Base-by-base conservation (phyloP, 2,797 vertebrate species). In the Tympanoctomys barrerae region DNA sequence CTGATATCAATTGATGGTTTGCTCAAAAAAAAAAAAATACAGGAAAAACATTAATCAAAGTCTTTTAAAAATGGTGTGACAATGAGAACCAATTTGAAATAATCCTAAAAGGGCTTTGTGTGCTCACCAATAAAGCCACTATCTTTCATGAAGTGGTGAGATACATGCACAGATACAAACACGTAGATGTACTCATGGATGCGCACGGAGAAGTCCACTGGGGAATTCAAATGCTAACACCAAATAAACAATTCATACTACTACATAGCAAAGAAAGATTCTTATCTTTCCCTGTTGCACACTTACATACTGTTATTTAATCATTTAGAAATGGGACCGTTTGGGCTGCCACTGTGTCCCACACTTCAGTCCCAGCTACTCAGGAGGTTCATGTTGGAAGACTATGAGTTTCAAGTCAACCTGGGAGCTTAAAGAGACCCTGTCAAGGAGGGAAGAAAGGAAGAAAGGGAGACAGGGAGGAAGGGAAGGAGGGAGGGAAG, bases 21-120 rank as follows among this genome's bases (percentile, higher is more conserved):
- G 33, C 84, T 16, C 52, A 54, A 81, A 95, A 82, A 96, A 82
- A 96, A 97, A 96, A 92, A 85, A 31, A 89, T 81, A 80, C 46
- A 54, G 54, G 31, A 36, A 22, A 75, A 94, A 73, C 59, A 87
- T 89, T 95, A 87, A 94, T 94, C 73, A 91, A 90, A 85, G 33
- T 73, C 22, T 97, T 52, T 89, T 83, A 85, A 96, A 89, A 87
- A 64, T 1, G 2, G 54, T 87, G 22, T 91, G 83, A 70, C 33
- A 78, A 57, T 36, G 22, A 92, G 62, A 85, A 46, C 33, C 88
- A 54, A 86, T 80, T 86, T 91, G 89, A 97, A 96, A 90, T 92
- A 96, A 96, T 77, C 90, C 82, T 75, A 73, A 87, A 81, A 86
- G 57, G 36, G 66, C 77, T 89, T 86, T 28, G 33, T 42, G 39